phyloP scores from a whole-genome alignment of 1,140 invertebrate species.

The Drosophila trapezifrons region DNA sequence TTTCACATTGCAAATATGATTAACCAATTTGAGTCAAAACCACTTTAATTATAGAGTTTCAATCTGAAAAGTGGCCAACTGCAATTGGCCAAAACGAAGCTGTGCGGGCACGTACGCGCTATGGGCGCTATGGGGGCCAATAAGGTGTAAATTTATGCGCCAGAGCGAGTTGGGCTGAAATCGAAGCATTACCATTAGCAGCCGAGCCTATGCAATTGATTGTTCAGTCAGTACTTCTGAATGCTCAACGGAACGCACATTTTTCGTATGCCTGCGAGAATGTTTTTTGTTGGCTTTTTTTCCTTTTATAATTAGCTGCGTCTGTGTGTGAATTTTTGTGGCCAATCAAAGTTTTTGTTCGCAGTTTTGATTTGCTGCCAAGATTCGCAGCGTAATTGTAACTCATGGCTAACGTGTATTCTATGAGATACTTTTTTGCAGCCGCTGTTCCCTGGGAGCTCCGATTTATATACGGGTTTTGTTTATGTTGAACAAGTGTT shows the following conservation, averaged over 20 bases:
- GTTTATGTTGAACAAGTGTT: slow-evolving; percentile 67
- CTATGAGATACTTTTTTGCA: slow-evolving; percentile 72
- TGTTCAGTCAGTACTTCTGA: slow-evolving; percentile 45
- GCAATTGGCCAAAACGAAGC: slow-evolving; percentile 46
- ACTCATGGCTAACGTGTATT: slow-evolving; percentile 81
- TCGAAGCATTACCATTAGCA: slow-evolving; percentile 54
- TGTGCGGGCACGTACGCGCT: slow-evolving; percentile 60
- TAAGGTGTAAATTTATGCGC: slow-evolving; percentile 82
- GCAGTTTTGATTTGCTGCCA: slow-evolving; percentile 80
- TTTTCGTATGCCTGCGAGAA: slow-evolving; percentile 60
- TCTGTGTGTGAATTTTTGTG: slow-evolving; percentile 82
- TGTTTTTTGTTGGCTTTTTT: slow-evolving; percentile 21
- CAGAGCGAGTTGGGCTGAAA: slow-evolving; percentile 34
- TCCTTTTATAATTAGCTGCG: slow-evolving; percentile 70
- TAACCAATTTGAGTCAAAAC: slow-evolving; percentile 82
- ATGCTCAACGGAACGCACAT: slow-evolving; percentile 67
- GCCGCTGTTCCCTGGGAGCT: slow-evolving; percentile 29
- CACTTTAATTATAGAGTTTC: slow-evolving; percentile 74
- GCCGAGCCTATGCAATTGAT: slow-evolving; percentile 71
- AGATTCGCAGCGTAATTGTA: slow-evolving; percentile 74
- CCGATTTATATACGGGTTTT: slow-evolving; percentile 18
- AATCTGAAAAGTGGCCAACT: slow-evolving; percentile 60
- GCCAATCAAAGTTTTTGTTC: slow-evolving; percentile 81
- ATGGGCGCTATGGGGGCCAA: slow-evolving; percentile 79
- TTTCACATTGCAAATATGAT: slow-evolving; percentile 69